Base-by-base conservation (phyloP, 2,888 invertebrate species). In the Drosophila meridiana region DNA sequence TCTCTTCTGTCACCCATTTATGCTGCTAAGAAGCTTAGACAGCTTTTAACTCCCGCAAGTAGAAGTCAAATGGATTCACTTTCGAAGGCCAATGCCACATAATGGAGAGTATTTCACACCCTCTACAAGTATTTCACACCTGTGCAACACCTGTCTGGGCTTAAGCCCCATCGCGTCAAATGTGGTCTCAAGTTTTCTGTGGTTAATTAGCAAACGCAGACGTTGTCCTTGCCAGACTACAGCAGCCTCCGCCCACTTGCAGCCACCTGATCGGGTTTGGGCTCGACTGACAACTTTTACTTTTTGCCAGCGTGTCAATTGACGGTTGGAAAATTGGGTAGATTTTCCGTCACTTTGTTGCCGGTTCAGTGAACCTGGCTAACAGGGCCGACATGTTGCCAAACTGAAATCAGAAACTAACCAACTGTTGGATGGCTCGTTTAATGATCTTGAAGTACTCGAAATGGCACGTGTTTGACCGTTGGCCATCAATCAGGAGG, bases 291-390 rank as follows among this genome's bases (percentile, higher is more conserved):
- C 32, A 66, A 75, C 60, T 66, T 76, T 63, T 40, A 45, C 45
- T 32, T 60, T 56, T 50, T 65, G 55, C 8, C 26, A 52, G 34
- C 45, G 11, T 62, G 45, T 36, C 59, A 56, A 57, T 45, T 50
- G 43, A 42, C 45, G 40, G 38, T 40, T 60, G 63, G 34, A 42
- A 36, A 52, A 43, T 48, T 65, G 36, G 32, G 20, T 7, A 32
- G 43, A 59, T 62, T 63, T 67, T 77, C 48, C 56, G 50, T 66
- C 62, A 56, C 42, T 75, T 75, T 53, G 53, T 56, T 76, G 61
- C 36, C 82, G 69, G 82, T 89, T 87, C 89, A 87, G 42, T 75
- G 84, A 87, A 81, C 87, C 42, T 32, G 48, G n/a, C 11, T 20
- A 62, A 56, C 48, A 40, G 52, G 36, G 36, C 9, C 28, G 47